Conservation (phyloP, 2,113 vertebrate species). For the Craseonycteris thonglongyai region DNA sequence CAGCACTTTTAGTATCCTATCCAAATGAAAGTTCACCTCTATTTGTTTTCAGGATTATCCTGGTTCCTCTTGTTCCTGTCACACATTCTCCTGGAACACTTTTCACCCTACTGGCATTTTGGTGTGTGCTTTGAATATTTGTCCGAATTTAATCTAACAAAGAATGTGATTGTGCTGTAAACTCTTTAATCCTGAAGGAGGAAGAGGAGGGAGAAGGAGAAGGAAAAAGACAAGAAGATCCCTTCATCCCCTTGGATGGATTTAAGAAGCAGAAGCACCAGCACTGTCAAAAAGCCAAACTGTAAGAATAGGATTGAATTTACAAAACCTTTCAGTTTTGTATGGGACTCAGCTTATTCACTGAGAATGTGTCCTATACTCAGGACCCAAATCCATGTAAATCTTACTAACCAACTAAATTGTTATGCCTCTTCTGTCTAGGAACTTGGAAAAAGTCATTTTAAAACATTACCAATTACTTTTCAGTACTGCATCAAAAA, state of each 20-base stretch:
- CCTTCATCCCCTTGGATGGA: slow-evolving; percentile 3
- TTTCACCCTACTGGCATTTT: not conserved
- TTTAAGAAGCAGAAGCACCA: slow-evolving; percentile 20
- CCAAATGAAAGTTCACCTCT: not conserved
- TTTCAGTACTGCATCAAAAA: not conserved
- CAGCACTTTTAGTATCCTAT: slow-evolving; percentile 18
- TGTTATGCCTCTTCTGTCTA: not conserved
- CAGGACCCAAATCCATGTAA: slow-evolving; percentile 24
- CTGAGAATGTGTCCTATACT: not conserved
- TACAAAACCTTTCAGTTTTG: slow-evolving; percentile 34
- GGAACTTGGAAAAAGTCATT: slow-evolving; percentile 24
- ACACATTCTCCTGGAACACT: slow-evolving; percentile 8
- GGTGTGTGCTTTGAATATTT: slow-evolving; percentile 30
- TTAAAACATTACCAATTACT: slow-evolving; percentile 9
- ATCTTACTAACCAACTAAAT: slow-evolving; percentile 13
- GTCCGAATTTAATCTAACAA: slow-evolving; percentile 31
- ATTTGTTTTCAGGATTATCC: not conserved
- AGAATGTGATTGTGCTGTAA: slow-evolving; percentile 36
- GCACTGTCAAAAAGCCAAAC: slow-evolving; percentile 25
- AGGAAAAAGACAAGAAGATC: not conserved
- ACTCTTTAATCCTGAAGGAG: slow-evolving; percentile 41
- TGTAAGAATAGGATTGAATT: slow-evolving; percentile 4
- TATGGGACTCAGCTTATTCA: slow-evolving; percentile 23
- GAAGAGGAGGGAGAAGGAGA: not conserved
- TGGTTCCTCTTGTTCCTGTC: not conserved